phyloP scores from a whole-genome alignment of 2,888 invertebrate species.

The Morpho helenor region DNA sequence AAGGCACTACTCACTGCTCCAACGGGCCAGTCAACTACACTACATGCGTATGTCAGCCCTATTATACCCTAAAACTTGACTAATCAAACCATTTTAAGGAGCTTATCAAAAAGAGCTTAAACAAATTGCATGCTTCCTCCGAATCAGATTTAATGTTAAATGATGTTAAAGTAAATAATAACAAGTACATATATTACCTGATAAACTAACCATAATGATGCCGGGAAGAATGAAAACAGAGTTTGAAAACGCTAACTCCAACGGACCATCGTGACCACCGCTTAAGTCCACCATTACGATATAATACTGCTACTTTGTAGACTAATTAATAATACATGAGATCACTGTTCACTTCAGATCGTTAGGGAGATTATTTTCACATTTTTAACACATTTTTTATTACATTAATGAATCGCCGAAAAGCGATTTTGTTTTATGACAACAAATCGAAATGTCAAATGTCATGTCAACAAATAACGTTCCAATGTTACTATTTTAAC shows the following conservation, averaged over 20 bases:
- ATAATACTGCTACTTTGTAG: slow-evolving; percentile 43
- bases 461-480: slow-evolving; percentile 9
- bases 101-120: no score
- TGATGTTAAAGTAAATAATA: background rate
- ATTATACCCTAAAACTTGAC: no score
- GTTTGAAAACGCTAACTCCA: slow-evolving; percentile 93
- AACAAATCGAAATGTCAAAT: slow-evolving; percentile 25
- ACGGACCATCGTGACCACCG: slow-evolving; percentile 87
- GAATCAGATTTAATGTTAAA: no score
- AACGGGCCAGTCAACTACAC: no score
- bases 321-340: slow-evolving; percentile 41
- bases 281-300: slow-evolving; percentile 90
- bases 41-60: no score
- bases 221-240: slow-evolving; percentile 92
- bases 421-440: slow-evolving; percentile 22
- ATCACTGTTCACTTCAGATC: slow-evolving; percentile 30
- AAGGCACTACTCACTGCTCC: no score
- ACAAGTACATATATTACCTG: slow-evolving; percentile 77
- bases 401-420: slow-evolving; percentile 14
- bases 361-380: slow-evolving; percentile 24
- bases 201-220: slow-evolving; percentile 86
- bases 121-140: no score
- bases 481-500: no score
- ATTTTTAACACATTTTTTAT: slow-evolving; percentile 20
- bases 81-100: no score